These are phyloP conservation scores for Colossoma macropomum DNA, from an alignment of 2,113 vertebrate species.

Conservation along the genomic window DNA sequence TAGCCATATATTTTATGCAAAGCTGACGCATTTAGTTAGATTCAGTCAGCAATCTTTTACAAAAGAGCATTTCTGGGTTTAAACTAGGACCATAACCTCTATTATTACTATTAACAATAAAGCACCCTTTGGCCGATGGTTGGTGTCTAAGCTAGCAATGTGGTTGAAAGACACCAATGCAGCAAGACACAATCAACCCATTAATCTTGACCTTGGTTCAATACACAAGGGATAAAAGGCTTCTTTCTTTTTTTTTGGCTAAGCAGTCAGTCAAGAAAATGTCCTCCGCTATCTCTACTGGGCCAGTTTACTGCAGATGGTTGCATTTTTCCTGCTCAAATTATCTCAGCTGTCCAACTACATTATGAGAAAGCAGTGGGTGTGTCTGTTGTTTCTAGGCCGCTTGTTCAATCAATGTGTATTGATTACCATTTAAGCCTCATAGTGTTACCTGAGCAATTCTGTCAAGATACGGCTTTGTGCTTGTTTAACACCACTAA, in stretches of 20 bases:
- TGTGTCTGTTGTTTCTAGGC: not conserved
- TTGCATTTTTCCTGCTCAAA: not conserved
- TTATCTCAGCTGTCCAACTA: not conserved
- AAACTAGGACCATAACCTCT: too few species aligned
- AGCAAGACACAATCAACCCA: not conserved
- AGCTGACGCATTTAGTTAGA: too few species aligned
- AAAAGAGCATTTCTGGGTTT: too few species aligned
- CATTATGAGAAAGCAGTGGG: not conserved
- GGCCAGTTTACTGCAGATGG: not conserved
- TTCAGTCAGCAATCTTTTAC: too few species aligned
- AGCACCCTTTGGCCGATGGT: not conserved
- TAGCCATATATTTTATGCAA: too few species aligned
- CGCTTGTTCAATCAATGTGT: not conserved
- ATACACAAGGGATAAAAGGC: not conserved
- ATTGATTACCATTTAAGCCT: slow-evolving; percentile 8
- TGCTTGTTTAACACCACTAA: not conserved
- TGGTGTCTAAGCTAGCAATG: not conserved
- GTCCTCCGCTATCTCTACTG: not conserved
- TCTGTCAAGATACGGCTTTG: not conserved
- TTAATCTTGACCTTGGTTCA: not conserved
- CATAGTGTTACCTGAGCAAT: not conserved
- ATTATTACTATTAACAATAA: not conserved
- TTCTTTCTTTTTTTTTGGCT: not conserved
- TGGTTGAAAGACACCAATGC: not conserved
- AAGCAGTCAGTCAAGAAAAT: not conserved